phyloP scores from a whole-genome alignment of 2,113 vertebrate species.

The Epinephelus lanceolatus region DNA sequence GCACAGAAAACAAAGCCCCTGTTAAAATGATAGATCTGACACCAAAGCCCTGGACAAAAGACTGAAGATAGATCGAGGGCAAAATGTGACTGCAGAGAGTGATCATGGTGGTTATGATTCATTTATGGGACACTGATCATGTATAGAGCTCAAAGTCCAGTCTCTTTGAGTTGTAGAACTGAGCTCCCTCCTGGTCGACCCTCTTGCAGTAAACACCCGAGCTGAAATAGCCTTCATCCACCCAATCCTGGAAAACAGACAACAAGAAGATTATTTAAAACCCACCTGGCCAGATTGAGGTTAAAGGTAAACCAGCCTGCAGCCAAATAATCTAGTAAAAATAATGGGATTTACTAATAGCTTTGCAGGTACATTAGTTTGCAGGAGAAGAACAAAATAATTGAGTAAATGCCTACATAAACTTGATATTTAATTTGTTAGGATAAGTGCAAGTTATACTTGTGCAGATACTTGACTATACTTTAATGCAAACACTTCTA shows the following conservation, averaged over 20 bases:
- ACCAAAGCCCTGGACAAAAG: slow-evolving; percentile 13
- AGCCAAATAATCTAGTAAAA: slow-evolving; percentile 8
- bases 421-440: not conserved
- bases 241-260: slow-evolving; percentile 88
- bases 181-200: slow-evolving; percentile 85
- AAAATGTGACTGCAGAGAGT: slow-evolving; percentile 16
- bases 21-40: slow-evolving; percentile 36
- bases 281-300: slow-evolving; percentile 24
- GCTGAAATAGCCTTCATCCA: slow-evolving; percentile 91
- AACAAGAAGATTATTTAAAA: slow-evolving; percentile 36
- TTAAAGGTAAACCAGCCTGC: slow-evolving; percentile 4
- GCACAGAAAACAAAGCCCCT: slow-evolving; percentile 50
- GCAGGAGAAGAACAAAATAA: not conserved
- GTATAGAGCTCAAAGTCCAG: slow-evolving; percentile 93
- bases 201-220: slow-evolving; percentile 92
- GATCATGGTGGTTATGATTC: not conserved
- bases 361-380: not conserved
- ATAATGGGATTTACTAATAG: slow-evolving; percentile 3
- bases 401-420: not conserved
- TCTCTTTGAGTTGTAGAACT: slow-evolving; percentile 93
- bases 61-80: not conserved
- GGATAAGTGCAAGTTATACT: not conserved
- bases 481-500: not conserved
- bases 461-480: not conserved
- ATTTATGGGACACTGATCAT: slow-evolving; percentile 59